Evolutionary conservation across 23 tunicate genomes (phyloP), one percentile per base, ranked within the genome.

Genomic region (Clavelina lepadiformis): DNA sequence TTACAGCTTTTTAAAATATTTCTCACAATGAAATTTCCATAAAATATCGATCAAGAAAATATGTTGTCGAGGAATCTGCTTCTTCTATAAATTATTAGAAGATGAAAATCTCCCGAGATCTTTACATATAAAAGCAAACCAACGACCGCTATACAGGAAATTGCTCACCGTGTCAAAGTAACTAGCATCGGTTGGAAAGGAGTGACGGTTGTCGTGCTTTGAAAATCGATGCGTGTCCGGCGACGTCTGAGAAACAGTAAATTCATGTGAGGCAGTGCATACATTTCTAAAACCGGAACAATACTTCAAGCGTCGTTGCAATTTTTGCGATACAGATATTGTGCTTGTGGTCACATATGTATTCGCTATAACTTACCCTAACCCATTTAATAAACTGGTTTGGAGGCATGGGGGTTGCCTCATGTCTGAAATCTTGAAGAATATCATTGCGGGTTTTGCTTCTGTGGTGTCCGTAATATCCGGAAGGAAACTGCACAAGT

Each of bases 121-220:
- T 13, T 13, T 44, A 18, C 15, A 18, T 18, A 18, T 13, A 13
- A 13, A 44, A 44, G 50, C 15, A 44, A 18, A 13, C 18, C 50
- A 13, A 44, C 15, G 13, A 18, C 18, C 50, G 50, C 15, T 11
- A 18, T 11, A 44, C 13, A 57, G 13, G 33, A 18, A 8, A 22
- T 27, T 3, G 59, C 67, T 69, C 62, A 86, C 95, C 45, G 85
- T 86, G 72, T 86, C 95, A 51, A 86, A 86, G 37, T 86, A 86
- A 56, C 95, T 86, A 56, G 95, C 95, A 49, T 86, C 95, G 3
- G 95, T 86, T 2, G 95, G 95, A 41, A 86, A 86, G n/a, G 95
- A 78, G 58, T 86, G 95, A 47, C 80, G 55, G 70, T 86, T 86
- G 85, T 86, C 95, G 65, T 86, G 95, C 54, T 86, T 86, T 29